Base-by-base conservation (phyloP, 1,140 invertebrate species). In the Rhyzopertha dominica region DNA sequence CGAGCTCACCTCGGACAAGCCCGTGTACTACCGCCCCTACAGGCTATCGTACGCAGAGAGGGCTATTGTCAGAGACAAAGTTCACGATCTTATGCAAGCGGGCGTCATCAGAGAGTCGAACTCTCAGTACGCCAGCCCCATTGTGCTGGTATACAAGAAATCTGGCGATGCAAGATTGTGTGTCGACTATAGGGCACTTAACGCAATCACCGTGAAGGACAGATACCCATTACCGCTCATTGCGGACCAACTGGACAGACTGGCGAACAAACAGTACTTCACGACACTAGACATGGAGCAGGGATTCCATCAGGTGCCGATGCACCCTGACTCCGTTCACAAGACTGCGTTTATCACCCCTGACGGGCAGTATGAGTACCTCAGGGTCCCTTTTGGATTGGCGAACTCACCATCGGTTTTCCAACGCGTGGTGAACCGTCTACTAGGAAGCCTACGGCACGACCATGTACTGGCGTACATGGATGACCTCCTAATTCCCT, bases 161-260 rank as follows among this genome's bases (percentile, higher is more conserved):
- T 42, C 52, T n/a, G 51, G 45, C 2, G 37, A 31, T 2, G 51
- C 45, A 1, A 24, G 59, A 10, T 53, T 71, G 43, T 62, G 56
- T 18, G 51, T 66, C 0, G 65, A 73, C 44, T 78, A 63, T 49
- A 41, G 67, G 4, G 38, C 51, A 20, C 40, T 78, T 4, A 80
- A 77, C 54, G 29, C 38, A 1, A 53, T 69, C 7, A 74, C 70
- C 0, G 49, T 61, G 2, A 54, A 54, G 17, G 71, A 76, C 42
- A 40, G 56, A 9, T 77, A 63, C 45, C 74, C 74, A 0, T n/a
- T n/a, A n/a, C n/a, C n/a, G n/a, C n/a, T n/a, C n/a, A 73, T 76
- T 9, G 61, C 67, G 16, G 69, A 74, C 20, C 57, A 55, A 12
- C 43, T 79, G 2, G 62, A 67, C 45, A 18, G 46, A n/a, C 39